Conservation (phyloP, 1,140 invertebrate genomes). For the Ridgeia piscesae region DNA sequence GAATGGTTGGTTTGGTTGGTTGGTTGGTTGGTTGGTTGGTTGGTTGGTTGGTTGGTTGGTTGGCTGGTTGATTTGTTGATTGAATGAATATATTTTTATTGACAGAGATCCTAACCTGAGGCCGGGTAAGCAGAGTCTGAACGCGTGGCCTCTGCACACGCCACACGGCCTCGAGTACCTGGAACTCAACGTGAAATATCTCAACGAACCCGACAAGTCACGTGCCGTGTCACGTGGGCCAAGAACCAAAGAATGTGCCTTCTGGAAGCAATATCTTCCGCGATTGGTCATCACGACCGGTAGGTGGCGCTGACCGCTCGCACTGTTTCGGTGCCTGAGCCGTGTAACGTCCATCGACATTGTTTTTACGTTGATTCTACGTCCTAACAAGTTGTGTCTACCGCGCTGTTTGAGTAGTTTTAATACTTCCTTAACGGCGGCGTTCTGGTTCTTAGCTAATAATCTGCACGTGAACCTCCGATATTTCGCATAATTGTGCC, state of each 20-base stretch:
- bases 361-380: background rate
- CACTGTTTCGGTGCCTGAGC: too few species aligned
- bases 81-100: background rate
- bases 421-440: background rate
- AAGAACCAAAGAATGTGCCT: slow-evolving; percentile 87
- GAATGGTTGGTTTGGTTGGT: too few species aligned
- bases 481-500: background rate
- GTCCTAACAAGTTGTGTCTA: background rate
- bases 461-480: background rate
- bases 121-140: slow-evolving; percentile 53
- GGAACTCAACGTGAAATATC: slow-evolving; percentile 75
- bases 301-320: slow-evolving; percentile 35
- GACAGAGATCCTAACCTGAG: slow-evolving; percentile 70
- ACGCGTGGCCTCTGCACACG: slow-evolving; percentile 85
- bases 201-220: slow-evolving; percentile 33
- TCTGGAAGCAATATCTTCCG: slow-evolving; percentile 94
- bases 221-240: slow-evolving; percentile 75
- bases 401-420: background rate
- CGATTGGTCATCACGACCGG: slow-evolving; percentile 73
- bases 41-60: too few species aligned
- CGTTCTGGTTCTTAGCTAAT: background rate
- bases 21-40: too few species aligned
- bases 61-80: background rate
- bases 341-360: background rate
- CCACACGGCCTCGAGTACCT: slow-evolving; percentile 80